These are phyloP conservation scores for Andrena marginata DNA, from an alignment of 2,888 invertebrate species.

Conservation along the genomic window DNA sequence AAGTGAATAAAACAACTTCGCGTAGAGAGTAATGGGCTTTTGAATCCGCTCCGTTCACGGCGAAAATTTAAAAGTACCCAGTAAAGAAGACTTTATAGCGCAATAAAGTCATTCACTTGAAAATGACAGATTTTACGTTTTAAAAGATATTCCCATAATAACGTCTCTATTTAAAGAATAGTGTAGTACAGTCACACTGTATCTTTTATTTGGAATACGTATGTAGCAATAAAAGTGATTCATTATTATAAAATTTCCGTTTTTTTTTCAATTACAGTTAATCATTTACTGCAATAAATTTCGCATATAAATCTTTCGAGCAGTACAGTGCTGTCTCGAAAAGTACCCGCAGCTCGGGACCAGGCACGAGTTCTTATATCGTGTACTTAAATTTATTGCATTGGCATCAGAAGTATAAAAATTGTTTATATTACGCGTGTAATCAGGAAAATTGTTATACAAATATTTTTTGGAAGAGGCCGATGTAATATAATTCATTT, in stretches of 20 bases:
- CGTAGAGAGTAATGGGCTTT: not conserved
- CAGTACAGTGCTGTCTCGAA: no score
- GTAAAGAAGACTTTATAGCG: not conserved
- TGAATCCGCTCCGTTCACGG: not conserved
- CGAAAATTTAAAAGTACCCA: not conserved
- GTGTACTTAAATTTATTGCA: conserved; percentile 9
- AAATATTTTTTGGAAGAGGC: not conserved
- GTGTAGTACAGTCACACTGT: no score
- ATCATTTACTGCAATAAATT: no score
- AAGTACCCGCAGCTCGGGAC: no score
- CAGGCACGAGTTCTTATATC: not conserved
- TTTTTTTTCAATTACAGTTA: no score
- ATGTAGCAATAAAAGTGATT: no score
- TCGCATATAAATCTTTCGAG: no score
- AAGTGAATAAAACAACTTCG: not conserved
- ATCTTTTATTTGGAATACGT: no score
- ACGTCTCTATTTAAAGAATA: not conserved
- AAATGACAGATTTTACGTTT: not conserved
- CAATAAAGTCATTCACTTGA: not conserved
- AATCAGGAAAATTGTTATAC: not conserved
- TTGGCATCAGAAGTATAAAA: not conserved
- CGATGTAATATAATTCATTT: not conserved
- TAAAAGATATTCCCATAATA: not conserved
- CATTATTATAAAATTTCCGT: no score
- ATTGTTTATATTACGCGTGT: not conserved